A percentile compares a stretch with the other conserved stretches of the same genome.
phyloP scores from a whole-genome alignment of 2,797 vertebrate species.

The Halcyon chelicuti region DNA sequence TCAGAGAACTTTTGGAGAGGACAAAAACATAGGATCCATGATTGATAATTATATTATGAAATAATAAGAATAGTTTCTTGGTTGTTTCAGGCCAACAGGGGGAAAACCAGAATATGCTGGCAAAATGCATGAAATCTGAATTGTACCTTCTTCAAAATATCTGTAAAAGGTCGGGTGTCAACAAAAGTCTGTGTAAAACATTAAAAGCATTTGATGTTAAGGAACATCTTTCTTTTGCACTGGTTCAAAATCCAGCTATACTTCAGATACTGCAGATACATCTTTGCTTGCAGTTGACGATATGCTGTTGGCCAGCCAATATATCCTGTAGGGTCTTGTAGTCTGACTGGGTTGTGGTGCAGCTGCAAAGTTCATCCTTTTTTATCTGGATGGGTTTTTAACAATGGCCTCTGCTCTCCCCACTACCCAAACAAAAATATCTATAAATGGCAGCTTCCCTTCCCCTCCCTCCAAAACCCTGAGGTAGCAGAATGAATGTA shows the following conservation, averaged over 20 bases:
- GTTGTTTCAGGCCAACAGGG: neutral
- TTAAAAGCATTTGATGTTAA: neutral
- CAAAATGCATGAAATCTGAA: neutral
- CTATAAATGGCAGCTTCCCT: slow-evolving; percentile 13
- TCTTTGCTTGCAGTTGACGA: slow-evolving; percentile 17
- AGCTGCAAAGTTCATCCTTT: slow-evolving; percentile 63
- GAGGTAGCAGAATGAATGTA: slow-evolving; percentile 32
- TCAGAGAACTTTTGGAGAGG: slow-evolving; percentile 53
- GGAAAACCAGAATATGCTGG: neutral
- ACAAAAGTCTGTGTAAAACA: neutral
- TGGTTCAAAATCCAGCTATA: neutral
- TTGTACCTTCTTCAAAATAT: slow-evolving; percentile 1
- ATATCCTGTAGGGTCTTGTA: slow-evolving; percentile 45
- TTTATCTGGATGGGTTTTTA: slow-evolving; percentile 40
- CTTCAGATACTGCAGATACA: neutral
- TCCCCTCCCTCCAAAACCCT: slow-evolving; percentile 20
- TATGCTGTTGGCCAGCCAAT: neutral
- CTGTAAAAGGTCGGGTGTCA: neutral
- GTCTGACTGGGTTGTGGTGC: slow-evolving; percentile 32
- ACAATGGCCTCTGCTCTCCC: slow-evolving; percentile 28
- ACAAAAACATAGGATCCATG: slow-evolving; percentile 20
- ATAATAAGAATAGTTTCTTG: neutral
- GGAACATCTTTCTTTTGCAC: neutral
- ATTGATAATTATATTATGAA: slow-evolving; percentile 56
- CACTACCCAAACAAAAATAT: slow-evolving; percentile 23